Evolutionary conservation across 1,140 invertebrate species (phyloP).

Genomic region (Papilio dardanus): DNA sequence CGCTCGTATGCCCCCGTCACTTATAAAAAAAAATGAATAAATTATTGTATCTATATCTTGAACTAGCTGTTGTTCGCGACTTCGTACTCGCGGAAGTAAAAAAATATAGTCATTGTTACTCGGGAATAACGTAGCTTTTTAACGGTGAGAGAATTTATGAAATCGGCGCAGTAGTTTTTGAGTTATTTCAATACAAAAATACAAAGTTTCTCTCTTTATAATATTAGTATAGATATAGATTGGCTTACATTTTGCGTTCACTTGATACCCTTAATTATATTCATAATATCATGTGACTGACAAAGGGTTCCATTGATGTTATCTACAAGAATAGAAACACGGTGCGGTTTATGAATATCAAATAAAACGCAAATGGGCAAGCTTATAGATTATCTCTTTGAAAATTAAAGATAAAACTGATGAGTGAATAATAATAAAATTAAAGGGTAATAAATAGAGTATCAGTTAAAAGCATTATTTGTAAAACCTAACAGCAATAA

Average conservation of each 20-base stretch:
- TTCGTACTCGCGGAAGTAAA: too few relatives aligned
- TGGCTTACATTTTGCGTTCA: neutral
- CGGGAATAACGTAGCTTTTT: too few relatives aligned
- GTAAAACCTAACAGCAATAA: too few relatives aligned
- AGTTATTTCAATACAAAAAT: too few relatives aligned
- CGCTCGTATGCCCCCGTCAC: too few relatives aligned
- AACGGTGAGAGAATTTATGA: too few relatives aligned
- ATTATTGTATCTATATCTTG: slow-evolving; percentile 9
- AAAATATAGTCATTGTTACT: too few relatives aligned
- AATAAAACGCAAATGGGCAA: slow-evolving; percentile 15
- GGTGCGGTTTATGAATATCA: slow-evolving; percentile 21
- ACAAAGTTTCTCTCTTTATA: too few relatives aligned
- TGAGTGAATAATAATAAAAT: neutral
- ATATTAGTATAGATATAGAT: too few relatives aligned
- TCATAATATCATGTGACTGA: slow-evolving; percentile 25
- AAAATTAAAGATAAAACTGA: neutral
- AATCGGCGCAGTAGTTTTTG: too few relatives aligned
- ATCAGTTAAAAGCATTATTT: neutral
- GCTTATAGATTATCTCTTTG: slow-evolving; percentile 7
- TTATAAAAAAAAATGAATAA: slow-evolving; percentile 2
- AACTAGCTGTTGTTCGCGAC: too few relatives aligned
- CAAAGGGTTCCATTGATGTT: slow-evolving; percentile 27
- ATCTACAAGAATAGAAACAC: slow-evolving; percentile 27
- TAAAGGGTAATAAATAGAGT: neutral
- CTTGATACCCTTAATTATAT: slow-evolving; percentile 33